Conservation (phyloP, 2,113 vertebrate species). For the Pleuronectes platessa region DNA sequence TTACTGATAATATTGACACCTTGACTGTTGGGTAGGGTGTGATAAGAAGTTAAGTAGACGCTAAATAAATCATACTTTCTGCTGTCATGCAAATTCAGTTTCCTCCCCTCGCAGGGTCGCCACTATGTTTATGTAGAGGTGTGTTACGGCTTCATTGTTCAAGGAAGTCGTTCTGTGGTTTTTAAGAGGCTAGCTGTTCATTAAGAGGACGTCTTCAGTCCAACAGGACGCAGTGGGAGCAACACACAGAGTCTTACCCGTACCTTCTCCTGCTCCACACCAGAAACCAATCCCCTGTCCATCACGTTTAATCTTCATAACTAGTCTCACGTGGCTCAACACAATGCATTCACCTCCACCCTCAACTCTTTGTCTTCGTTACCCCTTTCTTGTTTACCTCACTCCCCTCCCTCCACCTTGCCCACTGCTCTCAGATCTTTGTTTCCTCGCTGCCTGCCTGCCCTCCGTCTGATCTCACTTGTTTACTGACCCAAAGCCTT, state of each 20-base stretch:
- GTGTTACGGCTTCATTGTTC: not conserved
- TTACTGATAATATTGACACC: no score
- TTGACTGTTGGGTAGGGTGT: no score
- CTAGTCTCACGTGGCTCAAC: not conserved
- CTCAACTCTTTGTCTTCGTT: not conserved
- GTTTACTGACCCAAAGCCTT: not conserved
- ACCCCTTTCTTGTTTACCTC: not conserved
- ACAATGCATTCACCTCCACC: not conserved
- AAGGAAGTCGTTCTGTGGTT: not conserved
- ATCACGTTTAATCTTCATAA: not conserved
- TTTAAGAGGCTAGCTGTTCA: conserved; percentile 18
- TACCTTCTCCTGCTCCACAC: not conserved
- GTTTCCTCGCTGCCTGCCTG: not conserved
- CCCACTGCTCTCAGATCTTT: not conserved
- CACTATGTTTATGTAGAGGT: not conserved
- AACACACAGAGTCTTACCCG: conserved; percentile 10
- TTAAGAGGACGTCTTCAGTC: conserved; percentile 7
- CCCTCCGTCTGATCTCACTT: not conserved
- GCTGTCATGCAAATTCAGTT: not conserved
- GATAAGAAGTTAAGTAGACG: no score
- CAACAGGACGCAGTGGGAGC: no score
- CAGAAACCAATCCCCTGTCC: not conserved
- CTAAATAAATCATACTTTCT: no score
- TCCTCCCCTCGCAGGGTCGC: no score
- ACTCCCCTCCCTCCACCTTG: not conserved